Percentiles rank a stretch among this genome's conserved stretches.
Conservation (phyloP, 1,140 invertebrate genomes). For the Pseudoatta argentina region DNA sequence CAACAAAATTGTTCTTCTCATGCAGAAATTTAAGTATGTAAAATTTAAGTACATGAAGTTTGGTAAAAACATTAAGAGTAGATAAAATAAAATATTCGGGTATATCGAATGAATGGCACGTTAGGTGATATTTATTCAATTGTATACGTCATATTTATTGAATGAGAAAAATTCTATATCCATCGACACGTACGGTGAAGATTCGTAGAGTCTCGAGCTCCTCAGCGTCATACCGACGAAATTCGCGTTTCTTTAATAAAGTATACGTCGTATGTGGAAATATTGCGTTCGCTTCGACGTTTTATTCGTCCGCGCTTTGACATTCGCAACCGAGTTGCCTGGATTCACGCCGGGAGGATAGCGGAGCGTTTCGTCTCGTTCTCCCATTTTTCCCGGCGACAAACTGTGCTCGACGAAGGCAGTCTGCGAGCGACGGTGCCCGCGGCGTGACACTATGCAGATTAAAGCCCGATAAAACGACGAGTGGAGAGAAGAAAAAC, state of each 20-base stretch:
- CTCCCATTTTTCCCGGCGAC: conserved; percentile 61
- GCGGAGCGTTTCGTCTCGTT: conserved; percentile 37
- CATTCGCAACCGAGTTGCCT: conserved; percentile 30
- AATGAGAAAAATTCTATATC: not conserved
- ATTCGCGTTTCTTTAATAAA: conserved; percentile 49
- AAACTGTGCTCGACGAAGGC: conserved; percentile 60
- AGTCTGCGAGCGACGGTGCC: conserved; percentile 70
- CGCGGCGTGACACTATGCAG: conserved; percentile 79
- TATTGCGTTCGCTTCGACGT: conserved; percentile 51
- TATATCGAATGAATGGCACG: not conserved
- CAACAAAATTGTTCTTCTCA: no score
- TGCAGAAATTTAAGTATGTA: not conserved
- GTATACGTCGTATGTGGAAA: conserved; percentile 44
- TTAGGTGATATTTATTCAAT: not conserved
- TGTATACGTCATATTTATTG: not conserved
- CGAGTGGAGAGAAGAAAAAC: conserved; percentile 43
- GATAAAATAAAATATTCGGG: not conserved
- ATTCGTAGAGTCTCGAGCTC: not conserved
- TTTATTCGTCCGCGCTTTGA: conserved; percentile 36
- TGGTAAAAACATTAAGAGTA: not conserved
- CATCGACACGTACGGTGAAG: not conserved
- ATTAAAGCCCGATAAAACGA: conserved; percentile 83
- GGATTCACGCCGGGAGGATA: conserved; percentile 33
- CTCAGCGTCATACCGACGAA: not conserved
- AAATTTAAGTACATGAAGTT: not conserved